Evolutionary conservation across 2,888 invertebrate species (phyloP).

Genomic region (Sylvicola cinctus): DNA sequence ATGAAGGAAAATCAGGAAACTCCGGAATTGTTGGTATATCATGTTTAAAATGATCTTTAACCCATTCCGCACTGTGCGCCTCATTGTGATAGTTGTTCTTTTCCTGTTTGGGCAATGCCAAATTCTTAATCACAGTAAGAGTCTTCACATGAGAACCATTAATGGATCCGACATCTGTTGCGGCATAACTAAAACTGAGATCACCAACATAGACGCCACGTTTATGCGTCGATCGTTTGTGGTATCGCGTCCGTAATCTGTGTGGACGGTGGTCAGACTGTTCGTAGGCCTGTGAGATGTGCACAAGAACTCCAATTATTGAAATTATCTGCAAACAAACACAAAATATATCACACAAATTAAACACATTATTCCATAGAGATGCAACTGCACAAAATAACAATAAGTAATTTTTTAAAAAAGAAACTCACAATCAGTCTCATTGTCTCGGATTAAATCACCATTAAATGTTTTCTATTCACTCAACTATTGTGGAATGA

Average conservation of each 20-base stretch:
- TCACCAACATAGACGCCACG: slow-evolving; percentile 11
- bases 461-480: too few species aligned
- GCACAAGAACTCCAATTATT: background rate
- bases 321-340: background rate
- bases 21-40: background rate
- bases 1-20: background rate
- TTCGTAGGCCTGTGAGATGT: background rate
- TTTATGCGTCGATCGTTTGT: too few species aligned
- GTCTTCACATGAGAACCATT: slow-evolving; percentile 23
- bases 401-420: background rate
- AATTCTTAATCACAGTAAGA: slow-evolving; percentile 23
- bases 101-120: slow-evolving; percentile 7
- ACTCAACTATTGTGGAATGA: too few species aligned
- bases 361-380: too few species aligned
- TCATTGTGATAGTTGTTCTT: background rate
- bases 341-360: too few species aligned
- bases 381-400: too few species aligned
- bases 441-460: too few species aligned
- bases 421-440: too few species aligned
- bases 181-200: slow-evolving; percentile 23
- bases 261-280: too few species aligned
- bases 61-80: background rate
- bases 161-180: slow-evolving; percentile 22
- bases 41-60: background rate
- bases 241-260: too few species aligned